Conservation (phyloP, 2,888 invertebrate genomes). For the Volucella inanis region DNA sequence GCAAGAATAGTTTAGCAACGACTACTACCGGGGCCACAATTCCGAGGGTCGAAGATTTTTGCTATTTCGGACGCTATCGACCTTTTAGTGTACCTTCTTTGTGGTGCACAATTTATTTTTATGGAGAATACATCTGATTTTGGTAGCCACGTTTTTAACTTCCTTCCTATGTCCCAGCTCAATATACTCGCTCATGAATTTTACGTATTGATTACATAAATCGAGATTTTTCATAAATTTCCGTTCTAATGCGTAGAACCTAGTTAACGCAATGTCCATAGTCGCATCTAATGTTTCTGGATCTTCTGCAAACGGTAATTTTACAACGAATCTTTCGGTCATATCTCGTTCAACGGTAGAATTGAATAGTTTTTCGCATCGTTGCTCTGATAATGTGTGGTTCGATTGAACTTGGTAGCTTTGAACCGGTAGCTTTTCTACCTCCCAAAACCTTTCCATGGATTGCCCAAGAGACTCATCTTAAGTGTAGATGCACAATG, state of each 20-base stretch:
- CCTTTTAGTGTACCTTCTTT: conserved; percentile 23
- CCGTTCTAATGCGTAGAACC: neutral
- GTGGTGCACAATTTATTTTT: conserved; percentile 20
- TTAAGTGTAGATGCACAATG: too few species aligned
- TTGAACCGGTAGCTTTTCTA: too few species aligned
- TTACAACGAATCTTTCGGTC: neutral
- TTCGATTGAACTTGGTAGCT: too few species aligned
- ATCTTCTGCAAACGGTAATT: too few species aligned
- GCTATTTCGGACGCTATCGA: conserved; percentile 36
- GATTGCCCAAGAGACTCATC: too few species aligned
- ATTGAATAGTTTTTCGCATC: neutral
- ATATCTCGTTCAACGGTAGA: conserved; percentile 2
- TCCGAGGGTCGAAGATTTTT: conserved; percentile 35
- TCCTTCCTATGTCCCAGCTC: too few species aligned
- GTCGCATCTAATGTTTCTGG: too few species aligned
- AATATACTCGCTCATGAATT: neutral
- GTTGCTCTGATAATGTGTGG: neutral
- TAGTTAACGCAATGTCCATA: neutral
- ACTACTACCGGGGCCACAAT: conserved; percentile 8
- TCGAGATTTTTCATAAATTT: neutral
- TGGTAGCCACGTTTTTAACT: conserved; percentile 39
- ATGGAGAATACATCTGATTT: conserved; percentile 46
- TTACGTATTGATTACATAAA: neutral
- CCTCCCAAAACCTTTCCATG: too few species aligned
- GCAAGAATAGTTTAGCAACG: too few species aligned